Percentiles rank a stretch among this genome's conserved stretches.
Conservation (phyloP, 2,888 invertebrate genomes). For the Escarpia spicata region DNA sequence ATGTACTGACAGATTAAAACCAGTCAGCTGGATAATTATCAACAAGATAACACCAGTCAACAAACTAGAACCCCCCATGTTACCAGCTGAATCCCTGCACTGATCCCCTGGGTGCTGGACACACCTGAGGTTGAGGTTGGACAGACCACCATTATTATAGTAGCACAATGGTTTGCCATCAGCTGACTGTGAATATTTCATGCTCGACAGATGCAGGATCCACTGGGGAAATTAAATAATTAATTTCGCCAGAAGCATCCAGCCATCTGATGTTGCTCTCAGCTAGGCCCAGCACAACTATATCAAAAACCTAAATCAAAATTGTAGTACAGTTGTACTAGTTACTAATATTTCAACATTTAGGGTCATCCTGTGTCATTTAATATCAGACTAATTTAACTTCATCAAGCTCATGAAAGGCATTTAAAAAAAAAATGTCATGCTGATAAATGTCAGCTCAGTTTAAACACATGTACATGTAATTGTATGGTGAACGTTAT, state of each 20-base stretch:
- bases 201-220: background rate
- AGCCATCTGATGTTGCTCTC: background rate
- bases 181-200: constrained; percentile 16
- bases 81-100: background rate
- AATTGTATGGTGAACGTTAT: too few species aligned
- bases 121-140: background rate
- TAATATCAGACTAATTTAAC: too few species aligned
- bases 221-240: constrained; percentile 5
- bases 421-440: too few species aligned
- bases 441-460: too few species aligned
- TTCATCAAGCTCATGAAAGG: too few species aligned
- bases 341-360: too few species aligned
- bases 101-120: background rate
- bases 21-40: constrained; percentile 10
- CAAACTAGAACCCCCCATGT: background rate
- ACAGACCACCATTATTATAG: background rate
- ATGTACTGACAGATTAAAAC: background rate
- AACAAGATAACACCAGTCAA: background rate
- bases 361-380: too few species aligned
- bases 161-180: background rate
- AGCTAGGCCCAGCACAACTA: background rate
- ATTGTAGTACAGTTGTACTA: background rate
- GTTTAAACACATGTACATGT: too few species aligned
- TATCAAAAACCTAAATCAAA: background rate
- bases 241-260: background rate